Conservation (phyloP, 2,797 vertebrate genomes). For the Alosa sapidissima region DNA sequence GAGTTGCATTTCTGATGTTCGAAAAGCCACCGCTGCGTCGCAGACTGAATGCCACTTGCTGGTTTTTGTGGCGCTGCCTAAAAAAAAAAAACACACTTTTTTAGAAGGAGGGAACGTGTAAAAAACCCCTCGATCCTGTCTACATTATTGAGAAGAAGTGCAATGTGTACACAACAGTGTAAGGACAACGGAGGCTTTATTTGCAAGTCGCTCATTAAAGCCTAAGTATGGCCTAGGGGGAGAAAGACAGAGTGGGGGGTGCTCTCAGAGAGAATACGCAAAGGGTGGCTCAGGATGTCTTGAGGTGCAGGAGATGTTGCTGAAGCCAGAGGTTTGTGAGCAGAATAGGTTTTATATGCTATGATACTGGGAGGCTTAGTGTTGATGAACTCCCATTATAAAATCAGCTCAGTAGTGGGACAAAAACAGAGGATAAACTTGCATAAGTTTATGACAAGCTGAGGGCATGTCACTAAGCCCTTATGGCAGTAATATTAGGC, state of each 20-base stretch:
- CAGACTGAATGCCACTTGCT: not conserved
- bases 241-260: not conserved
- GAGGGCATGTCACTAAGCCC: not conserved
- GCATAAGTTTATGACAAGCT: not conserved
- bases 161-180: not conserved
- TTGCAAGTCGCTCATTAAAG: slow-evolving; percentile 10
- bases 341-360: not conserved
- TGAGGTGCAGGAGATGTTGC: not conserved
- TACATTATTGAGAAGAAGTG: not conserved
- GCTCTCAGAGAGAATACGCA: not conserved
- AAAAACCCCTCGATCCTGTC: not conserved
- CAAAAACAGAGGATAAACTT: not conserved
- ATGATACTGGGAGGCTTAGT: not conserved
- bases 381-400: not conserved
- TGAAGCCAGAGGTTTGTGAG: not conserved
- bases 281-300: slow-evolving; percentile 14
- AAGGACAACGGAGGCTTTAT: not conserved
- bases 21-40: not conserved
- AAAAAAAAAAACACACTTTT: not conserved
- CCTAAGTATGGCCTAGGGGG: not conserved
- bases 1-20: not conserved
- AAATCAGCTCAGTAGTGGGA: not conserved
- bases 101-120: not conserved
- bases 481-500: not conserved
- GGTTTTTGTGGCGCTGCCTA: not conserved